Conservation (phyloP, 1,140 invertebrate species). For the Drosophila seguyi region DNA sequence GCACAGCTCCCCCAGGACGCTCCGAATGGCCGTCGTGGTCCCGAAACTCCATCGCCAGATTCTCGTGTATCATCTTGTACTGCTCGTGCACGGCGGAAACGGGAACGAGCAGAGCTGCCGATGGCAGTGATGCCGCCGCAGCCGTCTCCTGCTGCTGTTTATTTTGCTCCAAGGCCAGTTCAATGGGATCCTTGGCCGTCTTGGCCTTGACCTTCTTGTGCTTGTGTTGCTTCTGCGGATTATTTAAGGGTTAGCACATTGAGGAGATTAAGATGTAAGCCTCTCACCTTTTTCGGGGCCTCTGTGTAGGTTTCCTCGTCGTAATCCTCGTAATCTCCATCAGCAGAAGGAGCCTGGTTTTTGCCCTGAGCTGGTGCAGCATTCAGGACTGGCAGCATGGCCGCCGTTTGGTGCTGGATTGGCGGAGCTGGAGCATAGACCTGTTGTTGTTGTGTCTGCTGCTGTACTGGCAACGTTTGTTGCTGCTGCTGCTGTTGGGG, state of each 20-base stretch:
- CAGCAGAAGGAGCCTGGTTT: slow-evolving; percentile 47
- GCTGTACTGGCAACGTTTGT: slow-evolving; percentile 15
- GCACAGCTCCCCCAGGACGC: slow-evolving; percentile 91
- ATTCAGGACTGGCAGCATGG: slow-evolving; percentile 66
- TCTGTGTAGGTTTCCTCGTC: slow-evolving; percentile 83
- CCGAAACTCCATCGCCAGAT: slow-evolving; percentile 80
- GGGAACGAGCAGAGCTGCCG: slow-evolving; percentile 47
- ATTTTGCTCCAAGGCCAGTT: slow-evolving; percentile 74
- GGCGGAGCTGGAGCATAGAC: slow-evolving; percentile 38
- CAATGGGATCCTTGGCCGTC: slow-evolving; percentile 67
- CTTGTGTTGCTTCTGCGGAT: slow-evolving; percentile 71
- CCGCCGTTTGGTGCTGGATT: slow-evolving; percentile 46
- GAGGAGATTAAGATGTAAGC: not conserved
- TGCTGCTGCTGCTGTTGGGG: slow-evolving; percentile 45
- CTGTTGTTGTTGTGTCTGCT: slow-evolving; percentile 32
- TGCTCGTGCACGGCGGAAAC: slow-evolving; percentile 75
- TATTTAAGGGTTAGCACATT: not conserved
- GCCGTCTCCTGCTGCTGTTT: slow-evolving; percentile 45
- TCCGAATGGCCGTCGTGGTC: slow-evolving; percentile 88
- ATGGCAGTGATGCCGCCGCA: slow-evolving; percentile 25
- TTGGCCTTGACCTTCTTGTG: slow-evolving; percentile 77
- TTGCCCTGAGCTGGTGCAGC: slow-evolving; percentile 59
- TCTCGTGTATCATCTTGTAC: slow-evolving; percentile 81
- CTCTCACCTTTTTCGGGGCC: slow-evolving; percentile 74
- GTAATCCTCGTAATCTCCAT: slow-evolving; percentile 80